phyloP scores from a whole-genome alignment of 2,797 vertebrate species.

The Sebastes taczanowskii region DNA sequence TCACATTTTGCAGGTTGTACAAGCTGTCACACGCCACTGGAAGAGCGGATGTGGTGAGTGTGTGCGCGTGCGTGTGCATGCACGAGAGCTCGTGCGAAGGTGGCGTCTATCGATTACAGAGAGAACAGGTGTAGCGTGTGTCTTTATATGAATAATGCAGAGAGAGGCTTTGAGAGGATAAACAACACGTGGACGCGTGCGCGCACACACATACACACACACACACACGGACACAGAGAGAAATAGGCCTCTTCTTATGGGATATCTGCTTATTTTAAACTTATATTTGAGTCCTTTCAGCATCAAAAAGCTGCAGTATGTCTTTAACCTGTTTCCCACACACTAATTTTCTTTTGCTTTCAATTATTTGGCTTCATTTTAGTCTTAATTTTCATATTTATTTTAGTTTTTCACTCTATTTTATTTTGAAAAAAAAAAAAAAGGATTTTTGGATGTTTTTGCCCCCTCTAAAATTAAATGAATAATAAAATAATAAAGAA shows the following conservation, averaged over 20 bases:
- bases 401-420: neutral
- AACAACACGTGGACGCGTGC: slow-evolving; percentile 9
- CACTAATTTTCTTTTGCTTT: neutral
- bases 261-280: neutral
- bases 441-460: neutral
- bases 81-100: slow-evolving; percentile 17
- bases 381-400: neutral
- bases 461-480: no score
- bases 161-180: slow-evolving; percentile 39
- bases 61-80: neutral
- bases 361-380: neutral
- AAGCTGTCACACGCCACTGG: slow-evolving; percentile 35
- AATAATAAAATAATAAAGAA: neutral
- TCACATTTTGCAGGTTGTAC: slow-evolving; percentile 30
- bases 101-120: slow-evolving; percentile 69
- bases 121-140: slow-evolving; percentile 76
- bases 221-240: neutral
- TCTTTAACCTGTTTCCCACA: neutral
- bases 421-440: neutral
- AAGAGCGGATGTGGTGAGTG: neutral
- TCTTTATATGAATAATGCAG: slow-evolving; percentile 73
- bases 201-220: no score
- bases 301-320: neutral
- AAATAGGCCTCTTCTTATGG: neutral
- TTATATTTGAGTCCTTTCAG: neutral